These are phyloP conservation scores for Erebia aethiops DNA, from an alignment of 2,888 invertebrate species.

Conservation along the genomic window DNA sequence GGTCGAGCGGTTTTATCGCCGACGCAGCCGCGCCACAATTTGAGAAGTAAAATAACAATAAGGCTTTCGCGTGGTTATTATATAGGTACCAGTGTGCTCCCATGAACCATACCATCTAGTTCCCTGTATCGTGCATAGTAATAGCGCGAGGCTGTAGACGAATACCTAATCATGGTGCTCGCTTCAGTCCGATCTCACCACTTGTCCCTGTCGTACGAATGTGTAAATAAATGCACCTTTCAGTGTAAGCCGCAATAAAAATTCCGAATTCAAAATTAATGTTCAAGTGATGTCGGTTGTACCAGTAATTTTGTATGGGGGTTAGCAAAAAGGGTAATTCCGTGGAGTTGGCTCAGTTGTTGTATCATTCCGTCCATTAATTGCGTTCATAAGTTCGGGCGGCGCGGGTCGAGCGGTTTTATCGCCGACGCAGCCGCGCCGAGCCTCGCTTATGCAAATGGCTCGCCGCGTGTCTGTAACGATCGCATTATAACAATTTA, in stretches of 20 bases:
- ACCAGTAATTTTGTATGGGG: constrained; percentile 7
- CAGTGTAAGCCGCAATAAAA: too few relatives aligned
- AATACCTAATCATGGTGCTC: neutral
- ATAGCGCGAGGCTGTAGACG: neutral
- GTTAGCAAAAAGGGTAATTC: constrained; percentile 61
- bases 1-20: constrained; percentile 65
- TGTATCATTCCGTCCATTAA: constrained; percentile 77
- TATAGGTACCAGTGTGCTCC: neutral
- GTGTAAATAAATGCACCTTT: too few relatives aligned
- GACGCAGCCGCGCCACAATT: constrained; percentile 71
- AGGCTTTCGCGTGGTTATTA: constrained; percentile 37
- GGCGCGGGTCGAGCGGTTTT: constrained; percentile 59
- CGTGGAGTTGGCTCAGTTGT: constrained; percentile 49
- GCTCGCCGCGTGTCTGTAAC: constrained; percentile 74
- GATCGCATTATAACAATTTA: constrained; percentile 78
- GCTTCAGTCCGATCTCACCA: neutral
- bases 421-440: constrained; percentile 65
- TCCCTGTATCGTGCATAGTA: too few relatives aligned
- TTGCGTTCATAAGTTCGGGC: constrained; percentile 72
- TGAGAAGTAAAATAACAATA: constrained; percentile 80
- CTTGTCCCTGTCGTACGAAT: neutral
- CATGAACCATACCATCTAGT: neutral
- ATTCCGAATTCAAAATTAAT: too few relatives aligned
- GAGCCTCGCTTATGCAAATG: constrained; percentile 74
- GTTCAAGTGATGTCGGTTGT: too few relatives aligned